phyloP scores from a whole-genome alignment of 2,113 vertebrate species.

The Myrmophylax atrothorax region DNA sequence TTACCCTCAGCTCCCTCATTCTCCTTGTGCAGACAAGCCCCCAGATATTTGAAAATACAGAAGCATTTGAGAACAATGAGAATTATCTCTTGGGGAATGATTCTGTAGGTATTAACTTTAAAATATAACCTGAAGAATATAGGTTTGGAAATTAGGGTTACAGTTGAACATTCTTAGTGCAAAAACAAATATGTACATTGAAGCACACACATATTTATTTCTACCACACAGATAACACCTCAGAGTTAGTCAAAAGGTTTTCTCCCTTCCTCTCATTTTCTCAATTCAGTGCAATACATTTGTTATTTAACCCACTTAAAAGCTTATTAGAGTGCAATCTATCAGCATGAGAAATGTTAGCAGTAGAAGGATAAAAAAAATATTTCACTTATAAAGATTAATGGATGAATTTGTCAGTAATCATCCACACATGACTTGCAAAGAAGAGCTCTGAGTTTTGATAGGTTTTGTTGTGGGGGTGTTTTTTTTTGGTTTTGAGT shows the following conservation, averaged over 20 bases:
- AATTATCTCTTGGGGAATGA: not conserved
- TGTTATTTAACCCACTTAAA: not conserved
- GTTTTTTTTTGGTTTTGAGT: not conserved
- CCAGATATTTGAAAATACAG: not conserved
- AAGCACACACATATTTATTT: not conserved
- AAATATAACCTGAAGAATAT: not conserved
- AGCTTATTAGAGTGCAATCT: not conserved
- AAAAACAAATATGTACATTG: not conserved
- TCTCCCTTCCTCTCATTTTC: not conserved
- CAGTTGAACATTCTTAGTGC: not conserved
- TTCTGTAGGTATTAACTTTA: not conserved
- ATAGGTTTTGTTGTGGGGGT: not conserved
- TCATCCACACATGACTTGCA: not conserved
- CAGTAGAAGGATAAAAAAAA: not conserved
- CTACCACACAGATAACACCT: not conserved
- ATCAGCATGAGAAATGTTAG: not conserved
- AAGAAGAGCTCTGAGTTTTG: not conserved
- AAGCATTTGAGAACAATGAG: not conserved
- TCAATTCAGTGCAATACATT: not conserved
- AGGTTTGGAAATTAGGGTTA: not conserved
- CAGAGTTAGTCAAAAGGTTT: not conserved
- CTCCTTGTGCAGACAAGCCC: not conserved
- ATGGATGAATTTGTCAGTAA: not conserved
- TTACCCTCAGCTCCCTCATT: not conserved
- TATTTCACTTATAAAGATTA: slow-evolving; percentile 4